Evolutionary conservation across 64 coral and sea anemone species (phyloP).

Genomic region (Montipora cactus): DNA sequence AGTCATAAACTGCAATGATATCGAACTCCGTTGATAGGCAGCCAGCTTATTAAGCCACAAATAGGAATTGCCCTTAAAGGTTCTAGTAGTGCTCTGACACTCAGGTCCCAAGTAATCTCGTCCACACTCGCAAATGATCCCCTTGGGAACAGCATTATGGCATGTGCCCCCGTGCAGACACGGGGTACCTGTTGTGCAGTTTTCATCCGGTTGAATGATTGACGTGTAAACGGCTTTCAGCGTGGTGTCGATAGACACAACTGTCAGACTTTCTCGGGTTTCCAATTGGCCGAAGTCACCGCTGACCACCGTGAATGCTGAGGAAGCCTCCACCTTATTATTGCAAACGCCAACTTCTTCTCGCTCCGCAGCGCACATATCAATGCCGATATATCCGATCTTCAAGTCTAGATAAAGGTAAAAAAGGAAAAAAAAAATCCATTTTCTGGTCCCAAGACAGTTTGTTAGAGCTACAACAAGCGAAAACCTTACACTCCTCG

Average conservation of each 20-base stretch:
- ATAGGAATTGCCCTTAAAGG: slow-evolving; percentile 89
- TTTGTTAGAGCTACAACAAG: no score
- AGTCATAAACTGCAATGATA: slow-evolving; percentile 85
- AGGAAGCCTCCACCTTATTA: slow-evolving; percentile 68
- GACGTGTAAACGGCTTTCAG: slow-evolving; percentile 48
- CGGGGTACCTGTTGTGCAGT: slow-evolving; percentile 40
- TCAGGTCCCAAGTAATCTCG: slow-evolving; percentile 68
- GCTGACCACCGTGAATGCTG: slow-evolving; percentile 81
- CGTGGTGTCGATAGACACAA: slow-evolving; percentile 77
- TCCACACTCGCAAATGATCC: slow-evolving; percentile 87
- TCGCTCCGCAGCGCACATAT: slow-evolving; percentile 84
- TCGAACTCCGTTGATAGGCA: slow-evolving; percentile 73
- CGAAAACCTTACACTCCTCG: no score
- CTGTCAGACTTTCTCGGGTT: slow-evolving; percentile 14
- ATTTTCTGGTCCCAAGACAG: not conserved
- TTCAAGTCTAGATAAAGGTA: slow-evolving; percentile 55
- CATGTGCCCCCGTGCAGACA: slow-evolving; percentile 95
- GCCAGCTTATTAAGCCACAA: slow-evolving; percentile 75
- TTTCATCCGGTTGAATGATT: slow-evolving; percentile 16
- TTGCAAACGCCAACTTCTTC: slow-evolving; percentile 69
- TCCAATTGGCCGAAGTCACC: slow-evolving; percentile 80
- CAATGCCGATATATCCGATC: slow-evolving; percentile 85
- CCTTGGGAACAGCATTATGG: slow-evolving; percentile 72
- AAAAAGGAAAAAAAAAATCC: not conserved
- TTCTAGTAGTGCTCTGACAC: slow-evolving; percentile 89